Evolutionary conservation across 35 echinoderm and acorn worm species (phyloP), one percentile per base, ranked within the genome.

Genomic region (Lytechinus variegatus): DNA sequence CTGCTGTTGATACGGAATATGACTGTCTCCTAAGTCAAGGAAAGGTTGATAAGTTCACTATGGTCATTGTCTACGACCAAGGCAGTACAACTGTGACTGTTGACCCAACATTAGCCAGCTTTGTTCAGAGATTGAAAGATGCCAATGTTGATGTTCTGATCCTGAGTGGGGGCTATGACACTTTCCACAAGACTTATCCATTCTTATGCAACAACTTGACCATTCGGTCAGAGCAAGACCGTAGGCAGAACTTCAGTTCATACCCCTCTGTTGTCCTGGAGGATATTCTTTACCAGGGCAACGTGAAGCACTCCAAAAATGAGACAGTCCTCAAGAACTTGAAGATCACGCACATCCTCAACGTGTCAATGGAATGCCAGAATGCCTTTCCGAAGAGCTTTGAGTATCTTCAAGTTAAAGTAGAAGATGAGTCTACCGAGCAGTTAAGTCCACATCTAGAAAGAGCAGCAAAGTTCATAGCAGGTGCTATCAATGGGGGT

Each of bases 231-330:
- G 96, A 99, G 71, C 86, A 57, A 53, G 95, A 97, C 11, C 95
- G 98, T 11, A 79, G 54, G 95, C 55, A 24, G 66, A 54, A 94
- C 16, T 96, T 99, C 27, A 90, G 88, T 27, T 96, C 96, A 8
- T 98, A 99, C 87, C 98, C 98, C 14, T 99, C 98, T 6, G 89
- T 96, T n/a, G 95, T 99, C n/a, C 71, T 99, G 0, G 94, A 96
- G 54, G 97, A 89, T 27, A 95, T 89, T 55, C 98, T 99, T 6
- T 99, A 95, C 89, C 98, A 99, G 71, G 98, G 98, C 55, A 97
- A 96, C 55, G 97, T 91, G 9, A 87, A 95, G 21, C 98, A 98
- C 52, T 96, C 98, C 8, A 86, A 33, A 27, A 94, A 53, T 54
- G 91, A 87, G 57, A 86, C 60, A 24, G 60, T 97, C 27, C 88